Conservation (phyloP, 2,797 vertebrate genomes). For the Neostethus bicornis region DNA sequence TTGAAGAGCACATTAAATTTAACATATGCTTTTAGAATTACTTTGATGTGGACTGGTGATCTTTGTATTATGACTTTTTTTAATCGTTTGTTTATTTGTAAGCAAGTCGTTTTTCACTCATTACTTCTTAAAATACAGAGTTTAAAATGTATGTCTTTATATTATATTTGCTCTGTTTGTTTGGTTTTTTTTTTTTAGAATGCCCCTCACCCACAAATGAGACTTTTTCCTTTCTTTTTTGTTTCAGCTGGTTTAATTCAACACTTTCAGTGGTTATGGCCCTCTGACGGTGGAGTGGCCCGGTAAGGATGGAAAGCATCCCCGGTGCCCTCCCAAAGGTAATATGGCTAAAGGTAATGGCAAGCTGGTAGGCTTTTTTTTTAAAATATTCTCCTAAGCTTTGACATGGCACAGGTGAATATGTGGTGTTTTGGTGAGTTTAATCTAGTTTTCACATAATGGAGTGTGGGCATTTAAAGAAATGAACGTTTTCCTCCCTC, state of each 20-base stretch:
- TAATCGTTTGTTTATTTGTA: too few relatives aligned
- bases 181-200: background rate
- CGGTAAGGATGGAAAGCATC: conserved; percentile 99
- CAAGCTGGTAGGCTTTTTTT: conserved; percentile 86
- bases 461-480: conserved; percentile 4
- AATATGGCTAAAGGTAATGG: conserved; percentile 99
- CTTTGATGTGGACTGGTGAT: too few relatives aligned
- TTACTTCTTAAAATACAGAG: too few relatives aligned
- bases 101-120: too few relatives aligned
- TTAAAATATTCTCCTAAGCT: conserved; percentile 63
- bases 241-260: conserved; percentile 91
- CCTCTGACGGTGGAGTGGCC: conserved; percentile 98
- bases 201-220: background rate
- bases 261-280: conserved; percentile 96
- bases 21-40: too few relatives aligned
- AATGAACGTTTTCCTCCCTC: too few relatives aligned
- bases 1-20: too few relatives aligned
- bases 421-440: conserved; percentile 51
- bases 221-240: too few relatives aligned
- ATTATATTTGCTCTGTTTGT: too few relatives aligned
- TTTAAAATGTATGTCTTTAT: too few relatives aligned
- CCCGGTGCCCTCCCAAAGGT: conserved; percentile 99
- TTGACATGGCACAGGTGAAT: conserved; percentile 68
- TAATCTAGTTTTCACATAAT: background rate
- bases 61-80: too few relatives aligned